Conservation (phyloP, 2,888 invertebrate genomes). For the Embidobia sp. region DNA sequence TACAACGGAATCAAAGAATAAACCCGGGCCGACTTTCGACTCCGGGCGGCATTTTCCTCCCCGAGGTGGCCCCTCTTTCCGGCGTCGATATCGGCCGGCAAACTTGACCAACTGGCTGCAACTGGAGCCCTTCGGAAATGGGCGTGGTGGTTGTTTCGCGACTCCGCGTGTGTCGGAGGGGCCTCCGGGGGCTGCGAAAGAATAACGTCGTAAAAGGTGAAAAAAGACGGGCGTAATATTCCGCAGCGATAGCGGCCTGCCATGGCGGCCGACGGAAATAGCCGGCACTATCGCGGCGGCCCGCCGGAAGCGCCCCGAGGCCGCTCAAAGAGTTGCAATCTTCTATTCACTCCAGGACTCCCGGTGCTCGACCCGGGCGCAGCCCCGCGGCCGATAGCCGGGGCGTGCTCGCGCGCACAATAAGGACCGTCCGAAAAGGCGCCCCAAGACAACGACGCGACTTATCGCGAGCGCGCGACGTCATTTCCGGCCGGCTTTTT, state of each 20-base stretch:
- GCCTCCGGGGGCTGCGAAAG: slow-evolving; percentile 2
- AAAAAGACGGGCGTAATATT: slow-evolving; percentile 49
- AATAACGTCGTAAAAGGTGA: slow-evolving; percentile 45
- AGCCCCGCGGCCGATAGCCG: slow-evolving; percentile 56
- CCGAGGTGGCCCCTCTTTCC: slow-evolving; percentile 26
- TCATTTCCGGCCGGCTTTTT: slow-evolving; percentile 48
- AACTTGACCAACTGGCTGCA: slow-evolving; percentile 45
- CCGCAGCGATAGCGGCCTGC: slow-evolving; percentile 77
- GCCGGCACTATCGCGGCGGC: slow-evolving; percentile 80
- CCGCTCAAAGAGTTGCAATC: slow-evolving; percentile 81
- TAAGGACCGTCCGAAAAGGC: slow-evolving; percentile 50
- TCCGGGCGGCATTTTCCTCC: slow-evolving; percentile 4
- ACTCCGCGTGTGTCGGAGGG: slow-evolving; percentile 28
- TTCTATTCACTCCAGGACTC: too few species aligned
- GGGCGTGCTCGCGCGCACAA: too few species aligned
- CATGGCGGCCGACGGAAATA: slow-evolving; percentile 81
- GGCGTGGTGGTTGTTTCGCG: slow-evolving; percentile 55
- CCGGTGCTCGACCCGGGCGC: slow-evolving; percentile 57
- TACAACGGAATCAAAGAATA: slow-evolving; percentile 17
- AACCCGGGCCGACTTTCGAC: slow-evolving; percentile 15
- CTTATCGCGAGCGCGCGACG: slow-evolving; percentile 30
- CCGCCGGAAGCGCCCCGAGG: slow-evolving; percentile 80
- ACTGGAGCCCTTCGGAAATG: slow-evolving; percentile 45
- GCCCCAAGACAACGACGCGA: too few species aligned
- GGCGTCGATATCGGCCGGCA: slow-evolving; percentile 33